Evolutionary conservation across 2,113 vertebrate genomes (phyloP).

Genomic region (Trematomus loennbergii): DNA sequence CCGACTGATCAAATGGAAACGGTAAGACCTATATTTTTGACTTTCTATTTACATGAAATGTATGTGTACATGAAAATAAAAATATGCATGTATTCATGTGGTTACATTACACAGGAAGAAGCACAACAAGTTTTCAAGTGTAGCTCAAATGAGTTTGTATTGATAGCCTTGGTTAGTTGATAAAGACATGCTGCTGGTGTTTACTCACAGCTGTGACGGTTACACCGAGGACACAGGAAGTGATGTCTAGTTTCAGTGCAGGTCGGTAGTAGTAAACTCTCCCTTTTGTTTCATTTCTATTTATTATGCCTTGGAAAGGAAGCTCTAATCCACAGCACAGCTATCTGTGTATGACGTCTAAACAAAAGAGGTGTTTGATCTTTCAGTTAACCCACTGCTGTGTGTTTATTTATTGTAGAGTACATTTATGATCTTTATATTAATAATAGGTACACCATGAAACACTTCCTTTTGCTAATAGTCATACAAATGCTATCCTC

Average conservation of each 20-base stretch:
- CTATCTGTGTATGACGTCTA: not conserved
- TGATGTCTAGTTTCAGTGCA: slow-evolving; percentile 53
- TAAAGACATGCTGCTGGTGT: slow-evolving; percentile 4
- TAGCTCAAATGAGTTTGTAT: not conserved
- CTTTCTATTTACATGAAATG: not conserved
- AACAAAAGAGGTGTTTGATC: not conserved
- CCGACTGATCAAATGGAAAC: slow-evolving; percentile 92
- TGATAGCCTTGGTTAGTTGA: slow-evolving; percentile 6
- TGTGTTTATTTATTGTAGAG: not conserved
- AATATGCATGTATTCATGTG: not conserved
- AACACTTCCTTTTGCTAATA: too few relatives aligned
- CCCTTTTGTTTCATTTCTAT: slow-evolving; percentile 52
- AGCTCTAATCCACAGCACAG: slow-evolving; percentile 40
- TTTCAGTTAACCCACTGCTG: not conserved
- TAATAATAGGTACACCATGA: not conserved
- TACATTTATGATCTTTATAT: not conserved
- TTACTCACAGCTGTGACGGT: slow-evolving; percentile 53
- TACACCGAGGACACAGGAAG: slow-evolving; percentile 61
- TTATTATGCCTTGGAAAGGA: slow-evolving; percentile 44
- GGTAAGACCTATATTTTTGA: slow-evolving; percentile 81
- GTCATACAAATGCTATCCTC: not conserved
- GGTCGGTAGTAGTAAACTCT: slow-evolving; percentile 58
- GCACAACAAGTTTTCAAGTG: not conserved
- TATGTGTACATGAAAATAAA: not conserved
- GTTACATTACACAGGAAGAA: not conserved